phyloP scores from a whole-genome alignment of 2,797 vertebrate genomes.

The Muscicapa striata region DNA sequence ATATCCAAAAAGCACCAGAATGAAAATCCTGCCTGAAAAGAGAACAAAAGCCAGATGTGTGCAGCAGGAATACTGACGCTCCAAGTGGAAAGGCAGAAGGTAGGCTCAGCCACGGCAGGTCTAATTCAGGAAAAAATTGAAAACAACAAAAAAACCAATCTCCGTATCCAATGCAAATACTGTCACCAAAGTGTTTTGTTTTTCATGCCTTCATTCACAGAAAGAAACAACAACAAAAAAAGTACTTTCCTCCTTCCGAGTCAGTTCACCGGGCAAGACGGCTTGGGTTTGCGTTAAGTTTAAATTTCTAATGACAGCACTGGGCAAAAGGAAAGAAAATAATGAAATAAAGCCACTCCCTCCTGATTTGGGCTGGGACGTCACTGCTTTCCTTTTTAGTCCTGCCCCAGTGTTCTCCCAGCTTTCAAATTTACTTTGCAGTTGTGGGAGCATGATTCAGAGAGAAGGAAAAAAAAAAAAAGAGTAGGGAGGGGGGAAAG shows the following conservation, averaged over 20 bases:
- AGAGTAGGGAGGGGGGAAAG: background rate
- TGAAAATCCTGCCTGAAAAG: conserved; percentile 12
- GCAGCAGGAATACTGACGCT: conserved; percentile 24
- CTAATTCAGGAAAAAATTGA: background rate
- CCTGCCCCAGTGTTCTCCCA: conserved; percentile 53
- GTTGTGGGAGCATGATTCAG: conserved; percentile 75
- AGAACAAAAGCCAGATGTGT: conserved; percentile 57
- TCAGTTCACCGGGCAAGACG: background rate
- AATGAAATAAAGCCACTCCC: conserved; percentile 68
- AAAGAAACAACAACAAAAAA: background rate
- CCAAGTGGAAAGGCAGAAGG: conserved; percentile 27
- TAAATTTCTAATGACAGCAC: conserved; percentile 73
- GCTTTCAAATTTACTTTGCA: conserved; percentile 73
- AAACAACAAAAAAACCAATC: background rate
- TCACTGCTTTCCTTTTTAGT: conserved; percentile 75
- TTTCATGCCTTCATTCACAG: background rate
- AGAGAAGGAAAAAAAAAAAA: background rate
- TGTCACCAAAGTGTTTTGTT: background rate
- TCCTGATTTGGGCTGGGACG: conserved; percentile 53
- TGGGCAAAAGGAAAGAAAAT: conserved; percentile 53
- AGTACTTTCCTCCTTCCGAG: conserved; percentile 18
- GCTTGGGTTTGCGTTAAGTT: conserved; percentile 49
- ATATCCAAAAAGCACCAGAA: conserved; percentile 52
- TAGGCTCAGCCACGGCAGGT: conserved; percentile 44
- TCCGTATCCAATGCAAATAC: background rate